Evolutionary conservation across 2,113 vertebrate species (phyloP).

Genomic region (human (Homo sapiens)): GRCh38 chr1:27073001-27073500

Average conservation of each 20-base stretch:
- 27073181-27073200: neutral
- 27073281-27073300: neutral
- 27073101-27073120: no score
- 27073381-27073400: neutral
- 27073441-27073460: no score
- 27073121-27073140: neutral
- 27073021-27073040: rapidly evolving
- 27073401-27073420: no score
- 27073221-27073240: neutral
- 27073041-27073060: rapidly evolving
- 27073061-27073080: rapidly evolving
- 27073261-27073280: neutral
- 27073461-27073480: no score
- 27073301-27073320: neutral
- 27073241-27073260: neutral
- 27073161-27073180: neutral
- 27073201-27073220: neutral
- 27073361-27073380: neutral
- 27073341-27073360: no score
- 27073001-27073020: no score
- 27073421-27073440: no score
- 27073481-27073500: no score
- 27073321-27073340: neutral
- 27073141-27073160: neutral
- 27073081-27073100: neutral